Evolutionary conservation across 2,113 vertebrate genomes (phyloP).

Genomic region (Lampris incognitus): DNA sequence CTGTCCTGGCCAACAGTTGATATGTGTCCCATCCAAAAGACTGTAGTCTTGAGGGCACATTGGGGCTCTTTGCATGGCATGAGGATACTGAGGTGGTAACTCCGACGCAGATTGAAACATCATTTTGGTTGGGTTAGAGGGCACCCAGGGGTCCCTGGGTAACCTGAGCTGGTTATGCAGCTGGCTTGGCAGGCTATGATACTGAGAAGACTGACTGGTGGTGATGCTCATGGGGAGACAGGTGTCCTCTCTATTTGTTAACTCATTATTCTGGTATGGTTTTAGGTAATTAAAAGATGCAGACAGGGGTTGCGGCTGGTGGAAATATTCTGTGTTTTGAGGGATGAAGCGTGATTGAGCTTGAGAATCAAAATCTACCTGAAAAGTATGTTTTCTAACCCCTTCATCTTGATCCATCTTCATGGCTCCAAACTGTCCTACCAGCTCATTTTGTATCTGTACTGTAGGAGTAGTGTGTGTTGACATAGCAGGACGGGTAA

Average conservation of each 20-base stretch:
- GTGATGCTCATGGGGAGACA: constrained; percentile 7
- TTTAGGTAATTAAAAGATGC: too few species aligned
- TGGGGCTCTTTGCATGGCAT: constrained; percentile 39
- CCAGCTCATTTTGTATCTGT: constrained; percentile 57
- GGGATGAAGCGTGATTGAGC: constrained; percentile 48
- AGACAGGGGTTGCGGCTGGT: too few species aligned
- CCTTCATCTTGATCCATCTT: constrained; percentile 48
- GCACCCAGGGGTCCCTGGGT: constrained; percentile 9
- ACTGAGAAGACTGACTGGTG: constrained; percentile 56
- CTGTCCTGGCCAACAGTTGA: constrained; percentile 23
- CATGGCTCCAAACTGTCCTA: constrained; percentile 43
- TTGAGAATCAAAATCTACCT: constrained; percentile 44
- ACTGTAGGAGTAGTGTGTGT: constrained; percentile 42
- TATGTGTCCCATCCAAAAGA: constrained; percentile 18
- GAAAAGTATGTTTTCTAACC: constrained; percentile 36
- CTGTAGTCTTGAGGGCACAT: constrained; percentile 33
- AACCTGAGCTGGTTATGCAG: constrained; percentile 54
- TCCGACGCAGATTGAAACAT: constrained; percentile 43
- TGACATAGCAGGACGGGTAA: constrained; percentile 53
- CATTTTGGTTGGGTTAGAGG: constrained; percentile 39
- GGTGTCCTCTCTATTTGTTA: neutral
- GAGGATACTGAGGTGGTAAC: constrained; percentile 38
- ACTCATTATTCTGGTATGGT: too few species aligned
- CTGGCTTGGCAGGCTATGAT: constrained; percentile 51
- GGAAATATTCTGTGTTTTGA: neutral